Percentiles rank a stretch among this genome's conserved stretches.
These are phyloP conservation scores for Dioctria rufipes DNA, from an alignment of 2,888 invertebrate genomes.

Conservation along the genomic window DNA sequence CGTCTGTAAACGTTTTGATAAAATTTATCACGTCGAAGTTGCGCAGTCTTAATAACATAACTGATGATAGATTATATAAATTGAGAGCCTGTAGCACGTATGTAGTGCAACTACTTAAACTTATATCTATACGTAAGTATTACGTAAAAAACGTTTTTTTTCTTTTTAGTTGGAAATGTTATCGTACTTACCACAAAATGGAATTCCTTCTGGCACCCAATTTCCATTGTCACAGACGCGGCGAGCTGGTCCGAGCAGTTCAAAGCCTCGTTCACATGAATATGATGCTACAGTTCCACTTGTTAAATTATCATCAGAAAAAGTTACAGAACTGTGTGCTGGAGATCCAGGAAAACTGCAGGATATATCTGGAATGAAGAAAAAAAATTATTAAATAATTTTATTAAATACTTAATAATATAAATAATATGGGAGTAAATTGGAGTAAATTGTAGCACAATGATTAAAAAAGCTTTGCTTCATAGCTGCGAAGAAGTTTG, in stretches of 20 bases:
- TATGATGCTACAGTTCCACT: slow-evolving; percentile 82
- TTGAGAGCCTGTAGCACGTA: too few relatives aligned
- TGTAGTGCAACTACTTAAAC: not conserved
- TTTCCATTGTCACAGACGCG: slow-evolving; percentile 83
- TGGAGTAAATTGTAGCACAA: too few relatives aligned
- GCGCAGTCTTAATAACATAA: too few relatives aligned
- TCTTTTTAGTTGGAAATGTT: too few relatives aligned
- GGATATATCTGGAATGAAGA: slow-evolving; percentile 65
- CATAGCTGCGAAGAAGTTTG: too few relatives aligned
- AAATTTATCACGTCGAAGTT: not conserved
- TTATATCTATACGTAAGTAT: not conserved
- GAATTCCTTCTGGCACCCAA: slow-evolving; percentile 92
- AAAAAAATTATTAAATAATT: too few relatives aligned
- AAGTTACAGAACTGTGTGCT: slow-evolving; percentile 86
- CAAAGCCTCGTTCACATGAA: slow-evolving; percentile 90
- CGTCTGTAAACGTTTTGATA: not conserved
- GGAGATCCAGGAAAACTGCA: slow-evolving; percentile 94
- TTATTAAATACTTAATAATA: too few relatives aligned
- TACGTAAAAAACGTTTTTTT: too few relatives aligned
- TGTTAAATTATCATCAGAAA: slow-evolving; percentile 77
- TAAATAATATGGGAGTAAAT: too few relatives aligned
- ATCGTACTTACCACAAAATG: slow-evolving; percentile 92
- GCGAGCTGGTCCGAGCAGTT: slow-evolving; percentile 89
- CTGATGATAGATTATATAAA: too few relatives aligned
- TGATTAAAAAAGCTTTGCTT: too few relatives aligned